phyloP scores from a whole-genome alignment of 2,888 invertebrate genomes.

The Meloe dianella region DNA sequence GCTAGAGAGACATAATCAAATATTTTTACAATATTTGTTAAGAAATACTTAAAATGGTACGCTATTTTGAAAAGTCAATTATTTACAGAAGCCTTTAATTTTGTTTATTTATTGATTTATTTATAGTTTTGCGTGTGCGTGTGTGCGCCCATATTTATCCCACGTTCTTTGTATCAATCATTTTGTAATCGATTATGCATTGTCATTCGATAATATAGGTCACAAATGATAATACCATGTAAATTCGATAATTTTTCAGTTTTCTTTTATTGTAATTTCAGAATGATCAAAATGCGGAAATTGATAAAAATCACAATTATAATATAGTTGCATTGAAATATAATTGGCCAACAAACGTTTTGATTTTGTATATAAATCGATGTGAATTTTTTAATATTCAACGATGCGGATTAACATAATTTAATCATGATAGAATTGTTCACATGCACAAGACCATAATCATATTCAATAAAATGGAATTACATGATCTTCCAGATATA shows the following conservation, averaged over 20 bases:
- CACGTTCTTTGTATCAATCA: constrained; percentile 5
- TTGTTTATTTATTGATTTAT: not conserved
- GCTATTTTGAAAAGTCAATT: not conserved
- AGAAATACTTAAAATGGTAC: not conserved
- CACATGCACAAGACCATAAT: not conserved
- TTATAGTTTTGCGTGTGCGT: not conserved
- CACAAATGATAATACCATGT: not conserved
- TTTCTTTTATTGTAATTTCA: too few species aligned
- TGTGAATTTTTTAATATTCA: not conserved
- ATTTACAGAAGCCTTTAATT: not conserved
- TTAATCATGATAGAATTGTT: constrained; percentile 32
- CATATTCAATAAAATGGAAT: not conserved
- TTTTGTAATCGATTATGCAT: not conserved
- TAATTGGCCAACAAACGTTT: not conserved
- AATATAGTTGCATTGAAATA: too few species aligned
- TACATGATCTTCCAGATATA: constrained; percentile 5
- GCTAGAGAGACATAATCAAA: not conserved
- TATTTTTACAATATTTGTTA: not conserved
- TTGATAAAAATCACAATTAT: constrained; percentile 6
- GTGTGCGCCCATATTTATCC: constrained; percentile 1
- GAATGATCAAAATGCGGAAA: not conserved
- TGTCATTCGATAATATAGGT: constrained; percentile 3
- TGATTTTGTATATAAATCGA: not conserved
- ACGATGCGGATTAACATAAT: constrained; percentile 28
- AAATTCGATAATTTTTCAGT: not conserved